These are phyloP conservation scores for Dufourea novaeangliae DNA, from an alignment of 1,140 invertebrate species.

Conservation along the genomic window DNA sequence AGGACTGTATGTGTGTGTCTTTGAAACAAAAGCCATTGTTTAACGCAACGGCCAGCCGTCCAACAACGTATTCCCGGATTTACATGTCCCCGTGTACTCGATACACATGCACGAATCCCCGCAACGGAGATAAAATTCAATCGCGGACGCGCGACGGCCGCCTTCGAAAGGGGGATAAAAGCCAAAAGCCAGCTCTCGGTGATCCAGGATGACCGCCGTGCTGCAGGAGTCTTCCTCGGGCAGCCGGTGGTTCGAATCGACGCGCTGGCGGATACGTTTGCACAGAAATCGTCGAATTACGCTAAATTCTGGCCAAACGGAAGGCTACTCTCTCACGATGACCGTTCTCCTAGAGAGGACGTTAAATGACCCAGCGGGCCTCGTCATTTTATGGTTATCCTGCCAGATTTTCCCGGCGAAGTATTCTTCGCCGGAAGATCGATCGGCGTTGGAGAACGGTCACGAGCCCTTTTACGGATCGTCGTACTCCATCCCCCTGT, in stretches of 20 bases:
- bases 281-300: conserved; percentile 80
- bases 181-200: conserved; percentile 12
- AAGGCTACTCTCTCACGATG: conserved; percentile 22
- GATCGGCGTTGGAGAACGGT: conserved; percentile 47
- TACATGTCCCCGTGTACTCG: conserved; percentile 50
- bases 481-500: neutral
- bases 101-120: conserved; percentile 19
- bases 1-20: neutral
- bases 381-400: conserved; percentile 45
- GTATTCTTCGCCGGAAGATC: conserved; percentile 48
- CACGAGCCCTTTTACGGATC: neutral
- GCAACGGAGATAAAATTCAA: conserved; percentile 65
- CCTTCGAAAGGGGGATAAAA: conserved; percentile 48
- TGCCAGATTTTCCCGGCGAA: neutral
- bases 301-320: conserved; percentile 69
- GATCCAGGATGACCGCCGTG: conserved; percentile 70
- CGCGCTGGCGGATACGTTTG: conserved; percentile 66
- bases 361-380: conserved; percentile 44
- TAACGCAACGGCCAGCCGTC: conserved; percentile 58
- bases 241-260: too few species aligned
- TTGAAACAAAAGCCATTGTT: conserved; percentile 66
- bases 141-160: conserved; percentile 32
- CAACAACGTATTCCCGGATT: conserved; percentile 65
- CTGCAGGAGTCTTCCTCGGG: conserved; percentile 33
- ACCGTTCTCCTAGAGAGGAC: conserved; percentile 18